These are phyloP conservation scores for Aplysina aerophoba DNA, from an alignment of 37 sponge, comb jelly and placozoan genomes.

Conservation along the genomic window DNA sequence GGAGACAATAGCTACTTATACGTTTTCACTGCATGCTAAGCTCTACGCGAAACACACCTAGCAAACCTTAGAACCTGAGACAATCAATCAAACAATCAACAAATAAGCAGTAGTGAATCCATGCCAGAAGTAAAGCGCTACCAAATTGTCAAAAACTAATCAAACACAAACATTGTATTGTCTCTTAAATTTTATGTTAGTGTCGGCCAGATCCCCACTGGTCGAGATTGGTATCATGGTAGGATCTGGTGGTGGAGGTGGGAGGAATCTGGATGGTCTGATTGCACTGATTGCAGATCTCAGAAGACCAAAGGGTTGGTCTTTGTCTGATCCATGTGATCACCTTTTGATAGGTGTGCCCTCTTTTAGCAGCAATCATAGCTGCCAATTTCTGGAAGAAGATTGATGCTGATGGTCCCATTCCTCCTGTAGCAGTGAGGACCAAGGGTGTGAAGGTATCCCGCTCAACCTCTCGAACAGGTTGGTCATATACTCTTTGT, in stretches of 20 bases:
- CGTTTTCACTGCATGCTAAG: too few relatives aligned
- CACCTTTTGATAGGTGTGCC: constrained; percentile 13
- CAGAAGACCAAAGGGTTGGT: background rate
- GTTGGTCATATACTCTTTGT: background rate
- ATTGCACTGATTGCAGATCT: constrained; percentile 15
- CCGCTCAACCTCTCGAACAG: too few relatives aligned
- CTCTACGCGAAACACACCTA: too few relatives aligned
- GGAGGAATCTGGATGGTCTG: background rate
- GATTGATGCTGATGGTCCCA: background rate
- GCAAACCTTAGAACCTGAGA: too few relatives aligned
- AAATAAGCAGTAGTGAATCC: too few relatives aligned
- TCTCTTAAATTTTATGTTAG: too few relatives aligned
- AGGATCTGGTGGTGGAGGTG: background rate
- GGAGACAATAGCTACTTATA: too few relatives aligned
- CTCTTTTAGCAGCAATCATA: constrained; percentile 9
- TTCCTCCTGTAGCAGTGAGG: background rate
- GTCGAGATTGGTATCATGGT: background rate
- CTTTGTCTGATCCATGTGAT: constrained; percentile 19
- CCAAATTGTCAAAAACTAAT: too few relatives aligned
- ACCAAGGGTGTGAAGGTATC: too few relatives aligned
- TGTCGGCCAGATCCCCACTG: background rate
- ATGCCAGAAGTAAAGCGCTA: too few relatives aligned
- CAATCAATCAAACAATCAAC: too few relatives aligned
- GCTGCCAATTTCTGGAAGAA: constrained; percentile 8
- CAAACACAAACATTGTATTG: too few relatives aligned